Conservation (phyloP, 2,113 vertebrate genomes). For the Tenebrosternarchus preto region DNA sequence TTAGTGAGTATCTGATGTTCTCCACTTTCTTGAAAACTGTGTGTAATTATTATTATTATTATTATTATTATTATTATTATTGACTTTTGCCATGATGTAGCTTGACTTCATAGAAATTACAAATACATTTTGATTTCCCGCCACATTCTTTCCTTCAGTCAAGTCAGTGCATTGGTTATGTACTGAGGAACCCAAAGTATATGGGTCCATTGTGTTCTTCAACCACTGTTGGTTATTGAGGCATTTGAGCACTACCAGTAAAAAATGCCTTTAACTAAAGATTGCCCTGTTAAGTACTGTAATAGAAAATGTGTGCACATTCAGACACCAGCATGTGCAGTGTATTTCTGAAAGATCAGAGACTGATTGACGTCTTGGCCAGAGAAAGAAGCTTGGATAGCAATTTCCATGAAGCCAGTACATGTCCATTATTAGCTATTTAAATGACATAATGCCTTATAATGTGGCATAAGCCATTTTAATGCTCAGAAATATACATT, state of each 20-base stretch:
- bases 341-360: not conserved
- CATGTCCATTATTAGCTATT: too few relatives aligned
- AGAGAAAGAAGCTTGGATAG: not conserved
- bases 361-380: not conserved
- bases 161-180: not conserved
- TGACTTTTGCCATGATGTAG: conserved; percentile 1
- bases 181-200: not conserved
- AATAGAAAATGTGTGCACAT: not conserved
- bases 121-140: not conserved
- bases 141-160: not conserved
- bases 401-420: not conserved
- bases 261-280: not conserved
- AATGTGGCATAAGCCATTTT: conserved; percentile 6
- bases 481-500: not conserved
- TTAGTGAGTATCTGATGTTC: not conserved
- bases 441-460: not conserved
- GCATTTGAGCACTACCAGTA: not conserved
- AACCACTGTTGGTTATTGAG: not conserved
- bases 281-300: not conserved
- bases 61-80: not conserved
- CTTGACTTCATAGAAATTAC: not conserved
- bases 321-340: not conserved
- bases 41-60: not conserved
- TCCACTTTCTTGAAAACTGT: not conserved
- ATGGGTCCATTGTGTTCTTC: not conserved